Conservation (phyloP, 2,888 invertebrate species). For the Xylota sylvarum region DNA sequence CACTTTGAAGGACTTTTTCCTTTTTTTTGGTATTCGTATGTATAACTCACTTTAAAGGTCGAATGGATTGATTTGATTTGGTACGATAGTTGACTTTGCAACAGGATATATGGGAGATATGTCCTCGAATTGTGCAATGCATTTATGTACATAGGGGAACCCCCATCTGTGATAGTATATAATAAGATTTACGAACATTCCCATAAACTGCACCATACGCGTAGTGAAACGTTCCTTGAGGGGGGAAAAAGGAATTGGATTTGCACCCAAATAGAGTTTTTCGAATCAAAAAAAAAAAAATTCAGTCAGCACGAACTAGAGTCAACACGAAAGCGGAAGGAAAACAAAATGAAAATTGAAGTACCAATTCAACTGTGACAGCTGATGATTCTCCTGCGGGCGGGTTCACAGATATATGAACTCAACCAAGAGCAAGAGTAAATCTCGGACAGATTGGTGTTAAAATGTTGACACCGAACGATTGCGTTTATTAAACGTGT, state of each 20-base stretch:
- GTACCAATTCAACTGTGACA: neutral
- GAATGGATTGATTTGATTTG: neutral
- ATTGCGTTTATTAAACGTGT: neutral
- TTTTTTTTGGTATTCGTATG: neutral
- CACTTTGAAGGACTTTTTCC: neutral
- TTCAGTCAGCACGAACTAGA: neutral
- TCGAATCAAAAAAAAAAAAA: neutral
- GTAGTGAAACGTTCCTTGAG: neutral
- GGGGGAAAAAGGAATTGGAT: neutral
- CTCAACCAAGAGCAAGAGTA: neutral
- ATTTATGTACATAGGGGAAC: neutral
- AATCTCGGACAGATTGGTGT: neutral
- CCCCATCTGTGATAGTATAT: neutral
- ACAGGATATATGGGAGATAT: constrained; percentile 2
- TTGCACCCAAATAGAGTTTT: neutral
- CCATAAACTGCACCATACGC: neutral
- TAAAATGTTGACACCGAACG: neutral
- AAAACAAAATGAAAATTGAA: neutral
- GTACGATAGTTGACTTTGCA: neutral
- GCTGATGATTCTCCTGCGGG: neutral
- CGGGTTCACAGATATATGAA: neutral
- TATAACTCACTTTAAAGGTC: too few species aligned
- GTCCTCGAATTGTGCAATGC: neutral
- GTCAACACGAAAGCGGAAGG: neutral
- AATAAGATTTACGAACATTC: neutral